Percentiles rank a stretch among this genome's conserved stretches.
These are phyloP conservation scores for Gavia stellata DNA, from an alignment of 2,113 vertebrate genomes.

Conservation along the genomic window DNA sequence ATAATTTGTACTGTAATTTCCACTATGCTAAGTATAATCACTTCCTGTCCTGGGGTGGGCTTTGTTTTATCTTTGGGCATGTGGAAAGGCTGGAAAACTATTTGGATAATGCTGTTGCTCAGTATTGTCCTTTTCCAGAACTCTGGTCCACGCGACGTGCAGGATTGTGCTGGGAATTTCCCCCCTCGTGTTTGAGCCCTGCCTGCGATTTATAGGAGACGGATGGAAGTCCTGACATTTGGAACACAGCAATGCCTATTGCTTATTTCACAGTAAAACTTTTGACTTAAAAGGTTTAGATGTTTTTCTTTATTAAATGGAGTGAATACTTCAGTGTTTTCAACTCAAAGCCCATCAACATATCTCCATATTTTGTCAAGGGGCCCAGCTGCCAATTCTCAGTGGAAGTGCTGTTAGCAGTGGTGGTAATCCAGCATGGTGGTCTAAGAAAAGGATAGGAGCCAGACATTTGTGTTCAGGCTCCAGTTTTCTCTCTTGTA, in stretches of 20 bases:
- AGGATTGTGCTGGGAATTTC: not conserved
- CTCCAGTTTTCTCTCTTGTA: conserved; percentile 3
- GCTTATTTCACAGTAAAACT: conserved; percentile 62
- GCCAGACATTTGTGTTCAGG: conserved; percentile 30
- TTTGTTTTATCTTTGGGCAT: not conserved
- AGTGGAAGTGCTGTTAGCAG: conserved; percentile 29
- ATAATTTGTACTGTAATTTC: not conserved
- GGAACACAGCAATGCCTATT: conserved; percentile 21
- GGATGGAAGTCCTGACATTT: conserved; percentile 28
- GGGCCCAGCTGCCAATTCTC: conserved; percentile 41
- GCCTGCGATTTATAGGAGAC: not conserved
- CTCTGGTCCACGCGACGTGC: accelerated
- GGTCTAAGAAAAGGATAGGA: conserved; percentile 34
- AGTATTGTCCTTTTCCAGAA: not conserved
- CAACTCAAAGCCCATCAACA: conserved; percentile 25
- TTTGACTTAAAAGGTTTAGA: conserved; percentile 48
- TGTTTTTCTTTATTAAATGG: conserved; percentile 55
- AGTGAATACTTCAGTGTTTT: conserved; percentile 5
- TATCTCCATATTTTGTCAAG: conserved; percentile 43
- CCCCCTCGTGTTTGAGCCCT: not conserved
- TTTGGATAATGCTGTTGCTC: not conserved
- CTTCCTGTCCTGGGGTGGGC: not conserved
- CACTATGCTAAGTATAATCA: not conserved
- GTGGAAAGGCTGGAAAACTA: not conserved
- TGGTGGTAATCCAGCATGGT: conserved; percentile 51